Base-by-base conservation (phyloP, 2,888 invertebrate genomes). In the Anarsia innoxiella region DNA sequence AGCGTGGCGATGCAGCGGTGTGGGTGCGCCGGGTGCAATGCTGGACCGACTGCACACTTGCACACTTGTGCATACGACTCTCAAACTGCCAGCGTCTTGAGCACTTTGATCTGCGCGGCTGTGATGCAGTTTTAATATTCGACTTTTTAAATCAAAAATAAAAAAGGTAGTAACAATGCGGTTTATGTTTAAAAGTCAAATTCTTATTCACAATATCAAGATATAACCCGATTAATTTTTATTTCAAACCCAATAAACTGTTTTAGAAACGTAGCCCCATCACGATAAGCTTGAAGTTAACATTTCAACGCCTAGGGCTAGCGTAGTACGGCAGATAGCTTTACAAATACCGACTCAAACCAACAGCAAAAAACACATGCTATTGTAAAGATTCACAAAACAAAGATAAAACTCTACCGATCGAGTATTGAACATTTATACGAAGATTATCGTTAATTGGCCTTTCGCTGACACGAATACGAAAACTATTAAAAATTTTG, bases 1-100 rank as follows among this genome's bases (percentile, higher is more conserved):
- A 77, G 62, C 82, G 83, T 75, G 64, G 57, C 42, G 39, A 3
- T 48, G 55, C 44, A 33, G 5, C 31, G 54, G 75, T 76, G 73
- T 69, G 56, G 28, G 65, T 61, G 46, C 49, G 45, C 51, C 51
- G 52, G 51, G 39, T 56, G 59, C 63, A 59, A 46, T 55, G 44
- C 46, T 48, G 53, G 45, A 52, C 45, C 40, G 25, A 32, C 53
- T 44, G 46, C 45, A 46, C 37, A 9, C 11, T 12, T 11, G 36
- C 43, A 35, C 34, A 46, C 26, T 12, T 59, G 45, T n/a, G n/a
- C n/a, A n/a, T n/a, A n/a, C 42, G 25, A 9, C 25, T 56, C 65
- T 66, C 64, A 69, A 71, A 65, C 47, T 59, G 44, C 45, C 23
- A 10, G 3, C 29, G n/a, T 8, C 12, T 6, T 12, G 29, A 29